Evolutionary conservation across 1,140 invertebrate species (phyloP), one percentile per base, ranked within the genome.

Genomic region (Orchestia grillus): DNA sequence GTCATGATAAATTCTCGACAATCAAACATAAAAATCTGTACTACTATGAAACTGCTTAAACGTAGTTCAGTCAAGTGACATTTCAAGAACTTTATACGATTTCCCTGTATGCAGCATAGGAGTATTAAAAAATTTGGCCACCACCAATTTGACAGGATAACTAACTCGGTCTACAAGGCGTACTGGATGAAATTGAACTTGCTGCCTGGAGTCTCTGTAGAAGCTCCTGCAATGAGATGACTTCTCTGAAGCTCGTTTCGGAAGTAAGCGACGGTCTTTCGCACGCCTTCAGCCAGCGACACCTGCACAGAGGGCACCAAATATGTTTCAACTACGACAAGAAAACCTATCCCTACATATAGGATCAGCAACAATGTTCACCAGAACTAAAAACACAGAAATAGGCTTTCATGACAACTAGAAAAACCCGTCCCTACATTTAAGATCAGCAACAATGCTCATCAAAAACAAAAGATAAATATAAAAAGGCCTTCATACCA

Each of bases 211-310:
- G 88, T 40, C 23, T 96, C 87, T 42, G 92, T 91, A 28, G 96
- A 47, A 28, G 47, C n/a, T n/a, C 92, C 96, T 40, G 44, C 43
- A 77, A 77, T 77, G 87, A 91, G 96, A 44, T 53, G 87, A 23
- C 97, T 98, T 97, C 98, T 98, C 96, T 98, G 98, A 96, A 99
- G 97, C 97, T 99, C 99, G 97, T 98, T 98, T 96, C 98, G 98
- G 97, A 99, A 99, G 97, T 99, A 99, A 95, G 98, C 98, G 96
- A 99, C 98, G 42, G 99, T 99, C 97, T 98, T 98, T 97, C 98
- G 98, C 6, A 99, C 97, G 36, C 99, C 99, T 95, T 98, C 98
- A 97, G 98, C 98, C 96, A 99, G 97, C 6, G 98, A 98, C 43
- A 99, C 98, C 98, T 98, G 97, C 28, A 77, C 62, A 15, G 36